phyloP scores from a whole-genome alignment of 92 coral and sea anemone genomes.

The Umimayanthus chanpuru region DNA sequence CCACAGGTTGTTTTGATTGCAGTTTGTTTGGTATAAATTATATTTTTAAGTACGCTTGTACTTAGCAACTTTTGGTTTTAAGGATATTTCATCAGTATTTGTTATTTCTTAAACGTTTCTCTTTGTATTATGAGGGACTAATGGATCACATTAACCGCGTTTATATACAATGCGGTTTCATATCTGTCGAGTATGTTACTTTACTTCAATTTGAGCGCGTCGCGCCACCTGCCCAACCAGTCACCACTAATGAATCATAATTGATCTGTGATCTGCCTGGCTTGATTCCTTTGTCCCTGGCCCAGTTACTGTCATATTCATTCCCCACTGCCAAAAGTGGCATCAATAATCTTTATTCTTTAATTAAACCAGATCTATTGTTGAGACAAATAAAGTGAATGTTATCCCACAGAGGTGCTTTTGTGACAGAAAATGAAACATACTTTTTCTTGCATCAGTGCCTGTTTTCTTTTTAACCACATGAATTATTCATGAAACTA shows the following conservation, averaged over 20 bases:
- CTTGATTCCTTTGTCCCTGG: not conserved
- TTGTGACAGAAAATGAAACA: not conserved
- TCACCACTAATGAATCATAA: not conserved
- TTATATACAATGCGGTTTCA: not conserved
- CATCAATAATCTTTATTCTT: not conserved
- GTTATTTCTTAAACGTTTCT: not conserved
- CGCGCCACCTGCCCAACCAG: constrained; percentile 22
- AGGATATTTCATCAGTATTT: not conserved
- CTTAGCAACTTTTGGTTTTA: not conserved
- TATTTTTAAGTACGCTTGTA: not conserved
- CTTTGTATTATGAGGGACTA: not conserved
- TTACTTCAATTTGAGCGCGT: not conserved
- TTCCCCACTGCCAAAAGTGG: not conserved
- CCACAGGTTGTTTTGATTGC: not conserved
- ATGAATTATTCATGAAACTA: constrained; percentile 22
- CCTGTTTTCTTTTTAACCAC: not conserved
- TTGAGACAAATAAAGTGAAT: not conserved
- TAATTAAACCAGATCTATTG: not conserved
- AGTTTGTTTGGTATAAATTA: not conserved
- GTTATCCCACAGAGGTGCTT: not conserved
- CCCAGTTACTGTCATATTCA: not conserved
- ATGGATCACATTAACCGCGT: not conserved
- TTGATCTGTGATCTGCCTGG: constrained; percentile 16
- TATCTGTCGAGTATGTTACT: not conserved
- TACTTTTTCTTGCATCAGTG: not conserved